Conservation (phyloP, 1,140 invertebrate species). For the Ceratina japonica region DNA sequence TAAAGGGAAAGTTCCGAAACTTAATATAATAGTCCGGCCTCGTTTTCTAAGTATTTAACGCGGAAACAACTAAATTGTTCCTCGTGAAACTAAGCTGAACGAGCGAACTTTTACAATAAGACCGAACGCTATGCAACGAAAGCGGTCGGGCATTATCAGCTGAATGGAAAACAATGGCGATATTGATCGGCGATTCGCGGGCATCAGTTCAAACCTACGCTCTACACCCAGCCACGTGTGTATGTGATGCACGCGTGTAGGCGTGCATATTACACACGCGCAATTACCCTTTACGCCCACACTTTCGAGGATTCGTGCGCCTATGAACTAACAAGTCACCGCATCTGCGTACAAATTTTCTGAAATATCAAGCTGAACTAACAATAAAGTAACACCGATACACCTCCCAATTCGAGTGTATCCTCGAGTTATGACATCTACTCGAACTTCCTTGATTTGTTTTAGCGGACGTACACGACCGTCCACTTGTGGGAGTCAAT, state of each 20-base stretch:
- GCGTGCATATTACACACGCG: neutral
- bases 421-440: no score
- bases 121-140: conserved; percentile 21
- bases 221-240: neutral
- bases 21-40: conserved; percentile 8
- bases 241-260: neutral
- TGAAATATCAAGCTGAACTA: conserved; percentile 10
- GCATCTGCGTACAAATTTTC: conserved; percentile 27
- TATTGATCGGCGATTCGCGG: conserved; percentile 61
- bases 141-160: conserved; percentile 53
- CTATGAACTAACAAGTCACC: conserved; percentile 54
- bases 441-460: no score
- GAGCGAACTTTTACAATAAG: conserved; percentile 47
- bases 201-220: conserved; percentile 32
- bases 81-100: conserved; percentile 28
- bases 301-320: conserved; percentile 44
- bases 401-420: neutral
- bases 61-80: conserved; percentile 38
- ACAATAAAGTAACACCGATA: conserved; percentile 35
- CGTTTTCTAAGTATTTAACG: conserved; percentile 36
- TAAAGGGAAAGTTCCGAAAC: conserved; percentile 4
- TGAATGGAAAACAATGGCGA: conserved; percentile 64
- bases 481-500: no score
- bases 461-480: no score
- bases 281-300: conserved; percentile 33